Conservation (phyloP, 2,888 invertebrate genomes). For the Dryomyza anilis region DNA sequence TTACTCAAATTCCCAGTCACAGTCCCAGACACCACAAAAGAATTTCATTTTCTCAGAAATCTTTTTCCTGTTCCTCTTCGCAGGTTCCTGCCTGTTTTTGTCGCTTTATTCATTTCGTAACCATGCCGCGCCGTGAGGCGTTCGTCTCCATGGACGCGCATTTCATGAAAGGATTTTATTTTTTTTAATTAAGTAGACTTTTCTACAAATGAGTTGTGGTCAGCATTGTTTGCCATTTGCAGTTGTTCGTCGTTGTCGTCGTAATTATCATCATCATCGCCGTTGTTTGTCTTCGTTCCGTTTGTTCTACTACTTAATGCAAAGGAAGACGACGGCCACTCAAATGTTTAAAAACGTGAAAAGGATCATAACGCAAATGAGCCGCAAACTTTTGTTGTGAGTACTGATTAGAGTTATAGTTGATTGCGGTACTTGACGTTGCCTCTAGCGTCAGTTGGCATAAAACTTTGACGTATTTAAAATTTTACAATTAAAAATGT, state of each 20-base stretch:
- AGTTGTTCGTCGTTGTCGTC: neutral
- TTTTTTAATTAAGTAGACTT: constrained; percentile 22
- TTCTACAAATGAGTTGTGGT: constrained; percentile 6
- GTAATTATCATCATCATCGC: neutral
- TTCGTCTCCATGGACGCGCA: constrained; percentile 3
- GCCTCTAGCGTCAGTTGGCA: too few species aligned
- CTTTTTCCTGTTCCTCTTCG: neutral
- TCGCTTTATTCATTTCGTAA: too few species aligned
- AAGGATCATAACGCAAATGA: too few species aligned
- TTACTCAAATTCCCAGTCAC: too few species aligned
- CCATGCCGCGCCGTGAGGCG: too few species aligned
- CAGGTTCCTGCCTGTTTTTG: neutral
- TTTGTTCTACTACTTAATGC: neutral
- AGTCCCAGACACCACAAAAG: too few species aligned
- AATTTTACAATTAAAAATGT: too few species aligned
- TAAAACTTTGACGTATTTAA: too few species aligned
- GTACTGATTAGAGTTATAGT: too few species aligned
- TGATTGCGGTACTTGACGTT: too few species aligned
- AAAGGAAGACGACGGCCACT: neutral
- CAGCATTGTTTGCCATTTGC: constrained; percentile 13
- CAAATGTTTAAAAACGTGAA: too few species aligned
- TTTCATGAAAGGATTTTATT: constrained; percentile 10
- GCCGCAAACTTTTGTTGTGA: neutral
- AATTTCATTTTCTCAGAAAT: constrained; percentile 25
- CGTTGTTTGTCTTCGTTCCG: neutral